Conservation (phyloP, 2,888 invertebrate species). For the Romanomermis culicivorax region DNA sequence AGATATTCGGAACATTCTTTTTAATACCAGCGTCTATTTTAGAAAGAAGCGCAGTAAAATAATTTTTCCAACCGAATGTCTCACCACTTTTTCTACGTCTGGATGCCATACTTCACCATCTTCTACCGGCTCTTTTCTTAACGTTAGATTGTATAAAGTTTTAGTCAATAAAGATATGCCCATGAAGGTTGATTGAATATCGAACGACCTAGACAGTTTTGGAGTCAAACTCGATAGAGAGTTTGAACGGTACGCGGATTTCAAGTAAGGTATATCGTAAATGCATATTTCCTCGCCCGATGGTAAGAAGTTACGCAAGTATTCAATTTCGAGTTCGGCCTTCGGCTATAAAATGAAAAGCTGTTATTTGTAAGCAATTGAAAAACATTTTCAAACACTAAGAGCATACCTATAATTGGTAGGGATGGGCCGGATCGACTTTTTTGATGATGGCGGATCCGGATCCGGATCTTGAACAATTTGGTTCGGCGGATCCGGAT, state of each 20-base stretch:
- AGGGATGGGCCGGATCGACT: too few relatives aligned
- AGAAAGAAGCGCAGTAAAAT: too few relatives aligned
- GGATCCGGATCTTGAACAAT: too few relatives aligned
- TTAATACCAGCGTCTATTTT: too few relatives aligned
- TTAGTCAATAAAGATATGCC: constrained; percentile 58
- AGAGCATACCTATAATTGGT: too few relatives aligned
- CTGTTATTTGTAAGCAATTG: too few relatives aligned
- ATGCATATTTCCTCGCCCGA: constrained; percentile 12
- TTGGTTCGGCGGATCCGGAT: too few relatives aligned
- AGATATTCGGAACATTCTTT: too few relatives aligned
- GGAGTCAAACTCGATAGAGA: not conserved
- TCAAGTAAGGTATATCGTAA: constrained; percentile 18
- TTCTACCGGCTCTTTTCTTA: constrained; percentile 48
- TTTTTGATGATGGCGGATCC: too few relatives aligned
- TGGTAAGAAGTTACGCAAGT: not conserved
- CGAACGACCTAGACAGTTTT: not conserved
- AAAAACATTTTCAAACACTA: too few relatives aligned
- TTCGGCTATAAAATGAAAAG: not conserved
- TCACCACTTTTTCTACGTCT: constrained; percentile 70
- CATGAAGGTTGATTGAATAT: not conserved
- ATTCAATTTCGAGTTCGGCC: not conserved
- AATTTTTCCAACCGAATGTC: too few relatives aligned
- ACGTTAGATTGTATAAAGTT: constrained; percentile 54
- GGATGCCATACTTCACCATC: constrained; percentile 65
- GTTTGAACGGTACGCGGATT: not conserved